Percentiles rank a stretch among this genome's conserved stretches.
Evolutionary conservation across 1,140 invertebrate genomes (phyloP).

Genomic region (Drosophila baimaii): DNA sequence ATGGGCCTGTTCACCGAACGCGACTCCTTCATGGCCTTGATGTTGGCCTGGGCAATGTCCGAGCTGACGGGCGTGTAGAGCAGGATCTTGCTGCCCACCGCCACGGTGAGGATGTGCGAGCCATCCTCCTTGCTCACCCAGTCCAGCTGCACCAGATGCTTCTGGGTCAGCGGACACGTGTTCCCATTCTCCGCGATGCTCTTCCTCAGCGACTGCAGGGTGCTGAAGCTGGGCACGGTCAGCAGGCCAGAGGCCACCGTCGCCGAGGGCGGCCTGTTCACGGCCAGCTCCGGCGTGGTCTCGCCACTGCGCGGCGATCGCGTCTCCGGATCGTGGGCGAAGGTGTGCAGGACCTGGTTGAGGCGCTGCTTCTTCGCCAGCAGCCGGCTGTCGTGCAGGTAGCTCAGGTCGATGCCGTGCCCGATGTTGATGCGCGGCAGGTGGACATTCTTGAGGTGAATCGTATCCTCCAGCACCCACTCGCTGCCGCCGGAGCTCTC

Average conservation of each 20-base stretch:
- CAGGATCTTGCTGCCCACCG: constrained; percentile 96
- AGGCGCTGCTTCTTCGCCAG: constrained; percentile 91
- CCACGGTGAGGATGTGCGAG: constrained; percentile 98
- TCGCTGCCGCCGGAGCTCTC: constrained; percentile 99
- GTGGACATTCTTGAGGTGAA: constrained; percentile 94
- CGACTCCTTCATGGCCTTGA: constrained; percentile 93
- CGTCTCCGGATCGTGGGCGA: constrained; percentile 86
- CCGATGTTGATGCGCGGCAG: constrained; percentile 92
- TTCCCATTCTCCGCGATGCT: constrained; percentile 96
- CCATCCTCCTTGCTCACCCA: constrained; percentile 99
- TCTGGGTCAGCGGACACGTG: constrained; percentile 93
- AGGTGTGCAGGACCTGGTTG: constrained; percentile 88
- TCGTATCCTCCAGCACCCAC: constrained; percentile 99
- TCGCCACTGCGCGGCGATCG: constrained; percentile 86
- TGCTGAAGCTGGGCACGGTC: constrained; percentile 96
- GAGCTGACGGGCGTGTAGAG: constrained; percentile 94
- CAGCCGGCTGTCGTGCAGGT: constrained; percentile 92
- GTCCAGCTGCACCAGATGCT: constrained; percentile 96
- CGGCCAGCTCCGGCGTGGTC: constrained; percentile 69
- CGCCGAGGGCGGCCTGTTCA: constrained; percentile 81
- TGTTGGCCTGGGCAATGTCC: constrained; percentile 95
- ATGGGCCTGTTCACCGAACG: constrained; percentile 92
- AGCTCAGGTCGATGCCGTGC: constrained; percentile 92
- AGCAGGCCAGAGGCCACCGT: constrained; percentile 87
- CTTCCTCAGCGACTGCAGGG: constrained; percentile 93